Base-by-base conservation (phyloP, 1,140 invertebrate species). In the Stenopsyche tienmushanensis region DNA sequence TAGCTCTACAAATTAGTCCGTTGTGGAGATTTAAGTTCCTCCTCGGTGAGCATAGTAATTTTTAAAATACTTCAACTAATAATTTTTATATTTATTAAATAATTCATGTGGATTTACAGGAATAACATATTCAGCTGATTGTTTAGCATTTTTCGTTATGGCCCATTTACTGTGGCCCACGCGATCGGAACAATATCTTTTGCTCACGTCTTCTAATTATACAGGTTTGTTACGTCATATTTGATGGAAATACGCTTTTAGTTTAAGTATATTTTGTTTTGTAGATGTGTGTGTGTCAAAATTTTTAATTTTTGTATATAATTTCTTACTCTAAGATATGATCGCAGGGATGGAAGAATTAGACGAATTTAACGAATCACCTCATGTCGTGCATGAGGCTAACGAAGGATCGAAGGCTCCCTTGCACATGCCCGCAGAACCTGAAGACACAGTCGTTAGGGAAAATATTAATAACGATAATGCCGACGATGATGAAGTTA, bases 1-100 rank as follows among this genome's bases (percentile, higher is more conserved):
- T 99, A 70, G 92, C 94, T 25, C 82, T 96, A 59, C 93, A 96
- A 80, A 89, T 98, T 44, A 96, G 94, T 65, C 88, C 94, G 45
- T 80, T 98, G 65, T 99, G 95, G 95, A 88, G 95, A 78, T 94
- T 92, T 78, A 98, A 98, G 81, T 85, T 98, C 72, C 81, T 98
- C 63, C 83, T 97, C 71, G 93, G 94, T 94, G 78, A 86, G 85
- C 82, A 41, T 58, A n/a, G n/a, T 62, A 23, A 53, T 70, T 67
- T 9, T 52, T 25, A 2, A 52, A 8, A 15, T 45, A 5, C 18
- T 45, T 50, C 24, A 34, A 34, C 13, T 34, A 13, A 34, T 13
- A 13, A 34, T 34, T 34, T 34, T 5, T 34, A 5, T 34, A 34
- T 34, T 13, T 34, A 34, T 34, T 55, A 55, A n/a, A n/a, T 63